phyloP scores from a whole-genome alignment of 2,888 invertebrate species.

The Colletes collaris region DNA sequence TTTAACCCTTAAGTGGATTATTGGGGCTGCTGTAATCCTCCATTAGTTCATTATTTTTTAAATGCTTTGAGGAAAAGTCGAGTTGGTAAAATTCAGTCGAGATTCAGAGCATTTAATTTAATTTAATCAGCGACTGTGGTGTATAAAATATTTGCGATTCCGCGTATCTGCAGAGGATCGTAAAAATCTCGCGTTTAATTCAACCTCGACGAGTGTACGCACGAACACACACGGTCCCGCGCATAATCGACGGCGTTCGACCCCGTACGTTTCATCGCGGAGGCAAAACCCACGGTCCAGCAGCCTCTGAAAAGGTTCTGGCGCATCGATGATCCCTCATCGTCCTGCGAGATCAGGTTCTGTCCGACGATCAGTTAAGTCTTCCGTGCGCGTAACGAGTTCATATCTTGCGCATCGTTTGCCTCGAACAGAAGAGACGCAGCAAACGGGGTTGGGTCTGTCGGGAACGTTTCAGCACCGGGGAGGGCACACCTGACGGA shows the following conservation, averaged over 20 bases:
- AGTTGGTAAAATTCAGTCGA: too few species aligned
- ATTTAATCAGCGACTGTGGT: too few species aligned
- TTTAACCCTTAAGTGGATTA: too few species aligned
- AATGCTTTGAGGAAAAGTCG: too few species aligned
- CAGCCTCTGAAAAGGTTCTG: constrained; percentile 26
- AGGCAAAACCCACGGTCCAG: not conserved
- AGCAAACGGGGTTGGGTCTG: constrained; percentile 36
- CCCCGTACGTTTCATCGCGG: not conserved
- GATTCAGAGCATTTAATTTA: too few species aligned
- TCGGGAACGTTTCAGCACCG: not conserved
- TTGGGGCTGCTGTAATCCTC: too few species aligned
- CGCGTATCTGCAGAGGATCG: too few species aligned
- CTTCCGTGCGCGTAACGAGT: constrained; percentile 71
- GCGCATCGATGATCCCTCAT: constrained; percentile 51
- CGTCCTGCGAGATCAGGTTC: constrained; percentile 65
- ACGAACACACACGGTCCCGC: not conserved
- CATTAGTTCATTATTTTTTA: too few species aligned
- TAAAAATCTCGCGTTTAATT: too few species aligned
- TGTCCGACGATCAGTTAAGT: constrained; percentile 68
- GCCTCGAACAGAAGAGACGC: constrained; percentile 71
- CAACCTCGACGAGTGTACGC: not conserved
- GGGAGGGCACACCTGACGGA: constrained; percentile 42
- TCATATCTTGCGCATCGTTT: constrained; percentile 78
- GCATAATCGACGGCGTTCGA: constrained; percentile 2
- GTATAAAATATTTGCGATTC: too few species aligned